Percentiles rank a stretch among this genome's conserved stretches.
Evolutionary conservation across 2,797 vertebrate species (phyloP).

Genomic region (Alauda arvensis): DNA sequence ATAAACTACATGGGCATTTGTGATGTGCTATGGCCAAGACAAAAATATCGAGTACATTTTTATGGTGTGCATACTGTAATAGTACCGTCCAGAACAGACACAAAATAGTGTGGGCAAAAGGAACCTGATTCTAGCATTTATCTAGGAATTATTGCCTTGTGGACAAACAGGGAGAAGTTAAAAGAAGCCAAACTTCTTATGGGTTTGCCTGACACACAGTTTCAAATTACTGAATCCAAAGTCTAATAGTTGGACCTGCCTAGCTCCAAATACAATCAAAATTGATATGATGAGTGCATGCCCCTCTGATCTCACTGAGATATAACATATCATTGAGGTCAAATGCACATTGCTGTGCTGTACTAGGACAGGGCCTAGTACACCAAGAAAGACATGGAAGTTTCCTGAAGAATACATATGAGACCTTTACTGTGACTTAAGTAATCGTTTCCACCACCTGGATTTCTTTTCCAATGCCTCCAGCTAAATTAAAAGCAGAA

Average conservation of each 20-base stretch:
- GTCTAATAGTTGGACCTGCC: background rate
- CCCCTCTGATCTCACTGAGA: background rate
- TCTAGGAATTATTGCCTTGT: background rate
- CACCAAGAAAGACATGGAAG: background rate
- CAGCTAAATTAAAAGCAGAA: constrained; percentile 43
- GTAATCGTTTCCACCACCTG: background rate
- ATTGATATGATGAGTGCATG: rapidly evolving
- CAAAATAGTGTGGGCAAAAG: background rate
- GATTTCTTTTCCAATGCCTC: constrained; percentile 45
- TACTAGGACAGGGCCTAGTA: background rate
- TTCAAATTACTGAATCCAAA: background rate
- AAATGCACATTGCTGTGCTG: background rate
- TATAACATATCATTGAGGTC: rapidly evolving
- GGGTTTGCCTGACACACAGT: background rate
- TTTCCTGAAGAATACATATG: background rate
- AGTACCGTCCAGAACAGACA: background rate
- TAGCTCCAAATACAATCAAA: background rate
- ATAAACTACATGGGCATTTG: background rate
- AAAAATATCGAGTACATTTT: background rate
- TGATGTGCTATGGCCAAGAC: background rate
- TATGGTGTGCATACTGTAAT: background rate
- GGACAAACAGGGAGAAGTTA: background rate
- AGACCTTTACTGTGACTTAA: background rate
- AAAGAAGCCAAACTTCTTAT: background rate
- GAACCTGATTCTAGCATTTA: background rate